Evolutionary conservation across 2,797 vertebrate genomes (phyloP).

Genomic region (Scyliorhinus canicula): DNA sequence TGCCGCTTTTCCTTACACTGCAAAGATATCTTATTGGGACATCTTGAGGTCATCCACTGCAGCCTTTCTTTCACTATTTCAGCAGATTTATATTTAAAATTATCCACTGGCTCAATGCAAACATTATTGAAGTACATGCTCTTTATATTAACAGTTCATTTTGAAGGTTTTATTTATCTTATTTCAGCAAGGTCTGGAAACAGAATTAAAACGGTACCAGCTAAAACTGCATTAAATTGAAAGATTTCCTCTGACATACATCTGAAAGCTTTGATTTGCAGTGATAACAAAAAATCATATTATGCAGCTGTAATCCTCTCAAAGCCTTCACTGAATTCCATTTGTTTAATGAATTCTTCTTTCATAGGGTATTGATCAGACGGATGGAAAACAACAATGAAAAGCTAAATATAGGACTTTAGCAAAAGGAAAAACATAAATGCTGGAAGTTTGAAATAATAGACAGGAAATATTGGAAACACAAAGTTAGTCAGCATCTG

Average conservation of each 20-base stretch:
- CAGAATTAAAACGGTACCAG: not conserved
- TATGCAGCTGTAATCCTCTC: not conserved
- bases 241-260: not conserved
- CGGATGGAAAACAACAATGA: not conserved
- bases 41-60: not conserved
- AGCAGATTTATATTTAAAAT: not conserved
- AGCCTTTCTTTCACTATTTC: not conserved
- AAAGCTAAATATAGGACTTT: not conserved
- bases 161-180: not conserved
- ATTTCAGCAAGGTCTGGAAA: not conserved
- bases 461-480: not conserved
- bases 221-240: not conserved
- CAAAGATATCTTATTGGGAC: not conserved
- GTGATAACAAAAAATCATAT: not conserved
- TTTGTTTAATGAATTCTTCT: not conserved
- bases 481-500: not conserved
- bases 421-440: not conserved
- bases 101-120: not conserved
- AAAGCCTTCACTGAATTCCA: not conserved
- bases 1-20: not conserved
- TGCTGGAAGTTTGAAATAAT: not conserved
- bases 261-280: not conserved
- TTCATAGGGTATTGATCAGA: not conserved
- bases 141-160: not conserved
- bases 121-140: not conserved